These are phyloP conservation scores for Labia minor DNA, from an alignment of 2,888 invertebrate species.

Conservation along the genomic window DNA sequence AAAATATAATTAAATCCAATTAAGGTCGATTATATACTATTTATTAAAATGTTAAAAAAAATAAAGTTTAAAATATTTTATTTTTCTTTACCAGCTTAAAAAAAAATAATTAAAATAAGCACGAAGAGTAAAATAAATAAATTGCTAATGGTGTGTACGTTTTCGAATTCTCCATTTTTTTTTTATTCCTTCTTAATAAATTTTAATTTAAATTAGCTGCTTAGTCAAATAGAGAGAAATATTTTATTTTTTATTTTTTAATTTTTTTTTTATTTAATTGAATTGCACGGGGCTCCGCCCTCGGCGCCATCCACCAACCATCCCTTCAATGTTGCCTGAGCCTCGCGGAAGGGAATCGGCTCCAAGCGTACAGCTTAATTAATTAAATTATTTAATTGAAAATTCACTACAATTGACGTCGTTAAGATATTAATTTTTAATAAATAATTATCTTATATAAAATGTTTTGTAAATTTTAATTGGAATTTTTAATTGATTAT, in stretches of 20 bases:
- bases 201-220: conserved; percentile 13
- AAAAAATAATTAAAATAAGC: no score
- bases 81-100: no score
- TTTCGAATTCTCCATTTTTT: not conserved
- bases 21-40: no score
- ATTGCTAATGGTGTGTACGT: not conserved
- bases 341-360: not conserved
- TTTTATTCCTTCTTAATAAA: no score
- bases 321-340: not conserved
- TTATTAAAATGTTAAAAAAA: no score
- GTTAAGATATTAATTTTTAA: conserved; percentile 13
- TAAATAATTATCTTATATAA: conserved; percentile 13
- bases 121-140: no score
- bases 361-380: not conserved
- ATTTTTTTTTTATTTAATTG: conserved; percentile 13
- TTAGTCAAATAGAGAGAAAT: conserved; percentile 8
- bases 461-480: conserved; percentile 3
- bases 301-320: not conserved
- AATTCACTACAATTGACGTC: conserved; percentile 13
- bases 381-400: conserved; percentile 13
- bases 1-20: no score
- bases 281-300: conserved; percentile 8
- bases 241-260: no score
- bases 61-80: no score
- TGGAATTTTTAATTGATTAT: conserved; percentile 8